Base-by-base conservation (phyloP, 2,113 vertebrate species). In the Centropus unirufus region DNA sequence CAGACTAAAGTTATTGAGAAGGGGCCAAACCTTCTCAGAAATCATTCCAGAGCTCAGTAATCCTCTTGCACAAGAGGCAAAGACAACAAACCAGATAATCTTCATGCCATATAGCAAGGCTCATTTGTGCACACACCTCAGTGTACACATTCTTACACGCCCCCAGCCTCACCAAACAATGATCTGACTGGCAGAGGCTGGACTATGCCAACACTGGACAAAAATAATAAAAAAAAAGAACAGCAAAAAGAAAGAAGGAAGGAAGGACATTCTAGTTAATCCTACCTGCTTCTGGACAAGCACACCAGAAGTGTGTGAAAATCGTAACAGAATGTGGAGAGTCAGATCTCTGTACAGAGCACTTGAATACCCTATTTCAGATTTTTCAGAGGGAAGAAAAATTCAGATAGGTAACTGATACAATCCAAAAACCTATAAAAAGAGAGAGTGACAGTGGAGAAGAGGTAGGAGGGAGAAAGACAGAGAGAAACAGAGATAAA, bases 281-380 rank as follows among this genome's bases (percentile, higher is more conserved):
- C 97, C 93, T 97, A 97, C 96, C 97, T 97, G 93, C 85, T 93
- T 92, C 90, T 95, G 93, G 89, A 90, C 68, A 95, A 82, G 75
- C 34, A 91, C 92, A 92, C 57, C 89, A 91, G 70, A 97, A 86
- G 44, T 72, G 47, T 84, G 64, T 92, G 83, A 94, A 89, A 95
- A 96, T 51, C 13, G 0, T 83, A 73, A 88, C 30, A 95, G 92
- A 95, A 80, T 96, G 89, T 6, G 3, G 90, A 96, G 93, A 97
- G 83, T 12, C 91, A 95, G 86, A 90, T 67, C 73, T 94, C 78
- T 88, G 61, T 46, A 93, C 23, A 94, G 78, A 96, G 68, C 72
- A 86, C 72, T 51, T 77, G 72, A 67, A 75, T 67, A 92, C 55
- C 72, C 92, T 96, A 94, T 70, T 83, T 97, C 90, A 97, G 94